Evolutionary conservation across 2,797 vertebrate species (phyloP).

Genomic region (Staurois parvus): DNA sequence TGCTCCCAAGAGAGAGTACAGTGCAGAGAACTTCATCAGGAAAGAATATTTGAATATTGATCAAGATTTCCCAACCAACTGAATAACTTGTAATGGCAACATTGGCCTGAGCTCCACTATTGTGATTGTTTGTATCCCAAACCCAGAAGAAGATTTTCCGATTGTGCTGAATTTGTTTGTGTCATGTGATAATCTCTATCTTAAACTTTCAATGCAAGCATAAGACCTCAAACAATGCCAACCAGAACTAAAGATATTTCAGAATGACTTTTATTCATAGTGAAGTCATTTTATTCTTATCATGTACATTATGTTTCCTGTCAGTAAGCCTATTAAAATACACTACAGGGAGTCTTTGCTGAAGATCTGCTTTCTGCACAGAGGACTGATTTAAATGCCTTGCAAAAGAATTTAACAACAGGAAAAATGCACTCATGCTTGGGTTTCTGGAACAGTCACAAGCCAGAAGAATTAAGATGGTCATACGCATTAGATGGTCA

Average conservation of each 20-base stretch:
- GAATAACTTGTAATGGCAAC: neutral
- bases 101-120: no score
- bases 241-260: neutral
- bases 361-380: neutral
- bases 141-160: neutral
- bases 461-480: neutral
- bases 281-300: neutral
- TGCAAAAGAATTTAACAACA: neutral
- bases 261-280: neutral
- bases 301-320: slow-evolving; percentile 1
- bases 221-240: neutral
- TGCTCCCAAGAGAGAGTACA: neutral
- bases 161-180: no score
- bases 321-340: slow-evolving; percentile 2
- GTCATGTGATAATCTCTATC: neutral
- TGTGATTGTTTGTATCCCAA: neutral
- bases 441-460: neutral
- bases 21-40: neutral
- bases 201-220: neutral
- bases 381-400: slow-evolving; percentile 1
- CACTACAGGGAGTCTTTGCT: neutral
- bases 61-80: neutral
- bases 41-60: neutral
- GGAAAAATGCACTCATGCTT: neutral
- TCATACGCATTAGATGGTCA: neutral